Evolutionary conservation across 92 coral and sea anemone genomes (phyloP).

Genomic region (Pocillopora grandis): DNA sequence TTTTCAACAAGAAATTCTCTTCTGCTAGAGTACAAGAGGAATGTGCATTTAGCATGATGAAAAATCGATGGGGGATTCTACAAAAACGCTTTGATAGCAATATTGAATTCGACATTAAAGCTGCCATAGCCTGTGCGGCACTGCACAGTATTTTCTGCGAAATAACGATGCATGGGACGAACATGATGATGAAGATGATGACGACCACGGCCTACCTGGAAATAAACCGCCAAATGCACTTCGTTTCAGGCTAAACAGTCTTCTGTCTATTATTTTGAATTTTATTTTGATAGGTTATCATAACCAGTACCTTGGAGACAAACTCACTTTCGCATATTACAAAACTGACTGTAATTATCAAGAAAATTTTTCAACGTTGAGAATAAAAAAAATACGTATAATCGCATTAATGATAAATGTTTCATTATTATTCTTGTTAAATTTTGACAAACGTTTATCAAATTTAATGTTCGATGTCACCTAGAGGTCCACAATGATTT

Average conservation of each 20-base stretch:
- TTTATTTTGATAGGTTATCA: no score
- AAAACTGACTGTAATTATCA: no score
- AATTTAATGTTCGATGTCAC: neutral
- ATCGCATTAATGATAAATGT: neutral
- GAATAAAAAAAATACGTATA: no score
- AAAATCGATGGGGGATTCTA: slow-evolving; percentile 6
- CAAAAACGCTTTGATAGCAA: neutral
- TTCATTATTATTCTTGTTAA: neutral
- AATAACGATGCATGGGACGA: no score
- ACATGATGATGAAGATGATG: neutral
- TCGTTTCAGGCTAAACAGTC: neutral
- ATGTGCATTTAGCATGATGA: neutral
- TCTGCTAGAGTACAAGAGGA: slow-evolving; percentile 6
- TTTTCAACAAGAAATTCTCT: neutral
- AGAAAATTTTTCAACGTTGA: no score
- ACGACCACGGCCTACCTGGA: neutral
- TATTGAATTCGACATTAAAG: no score
- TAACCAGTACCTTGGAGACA: no score
- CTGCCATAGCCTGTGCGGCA: no score
- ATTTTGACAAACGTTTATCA: neutral
- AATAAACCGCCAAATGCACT: slow-evolving; percentile 1
- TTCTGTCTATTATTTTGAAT: no score
- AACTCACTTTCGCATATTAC: no score
- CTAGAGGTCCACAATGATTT: neutral
- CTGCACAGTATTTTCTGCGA: no score